phyloP scores from a whole-genome alignment of 2,797 vertebrate genomes.

The Anolis apletophallus region DNA sequence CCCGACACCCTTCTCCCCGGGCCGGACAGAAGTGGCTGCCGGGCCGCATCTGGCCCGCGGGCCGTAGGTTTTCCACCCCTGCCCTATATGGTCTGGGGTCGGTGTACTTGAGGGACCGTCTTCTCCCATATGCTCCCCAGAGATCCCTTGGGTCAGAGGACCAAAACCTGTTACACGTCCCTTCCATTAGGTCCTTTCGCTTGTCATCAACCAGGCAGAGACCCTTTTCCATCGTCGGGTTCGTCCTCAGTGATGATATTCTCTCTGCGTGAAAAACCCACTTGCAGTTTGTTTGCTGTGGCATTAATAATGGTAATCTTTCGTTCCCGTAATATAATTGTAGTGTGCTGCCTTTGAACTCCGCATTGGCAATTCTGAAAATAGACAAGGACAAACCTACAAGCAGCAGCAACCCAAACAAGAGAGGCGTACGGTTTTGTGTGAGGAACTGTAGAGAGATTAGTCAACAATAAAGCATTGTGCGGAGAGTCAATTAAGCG shows the following conservation, averaged over 20 bases:
- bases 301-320: conserved; percentile 30
- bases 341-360: conserved; percentile 32
- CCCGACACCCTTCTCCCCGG: too few relatives aligned
- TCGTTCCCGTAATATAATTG: conserved; percentile 16
- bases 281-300: not conserved
- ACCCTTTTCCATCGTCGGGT: too few relatives aligned
- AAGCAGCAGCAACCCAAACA: conserved; percentile 36
- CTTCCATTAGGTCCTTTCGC: too few relatives aligned
- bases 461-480: conserved; percentile 72
- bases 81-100: too few relatives aligned
- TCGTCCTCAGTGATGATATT: not conserved
- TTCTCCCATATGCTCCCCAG: too few relatives aligned
- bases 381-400: conserved; percentile 40
- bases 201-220: too few relatives aligned
- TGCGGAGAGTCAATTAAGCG: conserved; percentile 78
- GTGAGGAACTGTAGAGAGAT: conserved; percentile 74
- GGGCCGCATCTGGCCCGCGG: too few relatives aligned
- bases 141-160: too few relatives aligned
- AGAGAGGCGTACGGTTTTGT: conserved; percentile 59
- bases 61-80: too few relatives aligned
- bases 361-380: conserved; percentile 53
- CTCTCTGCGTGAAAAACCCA: not conserved
- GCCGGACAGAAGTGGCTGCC: too few relatives aligned
- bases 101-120: too few relatives aligned
- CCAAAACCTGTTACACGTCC: too few relatives aligned